Evolutionary conservation across 2,113 vertebrate species (phyloP), one percentile per base, ranked within the genome.

Genomic region (Pelusios castaneus): DNA sequence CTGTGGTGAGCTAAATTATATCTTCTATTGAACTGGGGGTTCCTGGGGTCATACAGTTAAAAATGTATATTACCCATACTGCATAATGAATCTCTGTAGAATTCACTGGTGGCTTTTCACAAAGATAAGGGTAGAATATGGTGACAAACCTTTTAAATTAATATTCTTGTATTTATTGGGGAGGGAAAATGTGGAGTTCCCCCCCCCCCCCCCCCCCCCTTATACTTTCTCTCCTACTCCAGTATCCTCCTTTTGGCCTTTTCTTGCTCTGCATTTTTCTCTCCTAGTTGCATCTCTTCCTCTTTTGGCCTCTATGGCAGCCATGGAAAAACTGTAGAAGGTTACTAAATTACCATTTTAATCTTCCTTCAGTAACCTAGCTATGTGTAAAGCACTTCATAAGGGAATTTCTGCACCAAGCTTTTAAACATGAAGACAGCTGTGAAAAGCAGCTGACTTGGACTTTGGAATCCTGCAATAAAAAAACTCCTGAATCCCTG

Each of bases 1-100:
- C 82, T 97, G 87, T 93, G 95, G 83, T 94, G 93, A 95, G 54
- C 85, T 95, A 80, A 78, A 90, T 94, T 92, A 19, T 81, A 49
- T 93, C 85, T 80, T 77, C 94, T 85, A n/a, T 96, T 92, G 29
- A 5, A 8, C 7, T 94, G 56, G 38, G 89, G 13, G 89, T 78
- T 67, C 90, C 19, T 89, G 45, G 13, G 52, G 79, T 86, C 82
- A 22, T 92, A 4, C 82, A 63, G 67, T 27, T n/a, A 87, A 25
- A 63, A 47, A 6, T 0, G 34, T 78, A 43, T 10, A 79, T 38
- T 7, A 60, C 10, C 21, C 90, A 60, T 6, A 2, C 81, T 76
- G 27, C 41, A 43, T 76, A 75, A 63, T 81, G 49, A 38, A 22
- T 83, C 76, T 31, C 38, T 45, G 27, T 45, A 93, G 79, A 92